Conservation (phyloP, 2,113 vertebrate species). For the Hyperopisus bebe region DNA sequence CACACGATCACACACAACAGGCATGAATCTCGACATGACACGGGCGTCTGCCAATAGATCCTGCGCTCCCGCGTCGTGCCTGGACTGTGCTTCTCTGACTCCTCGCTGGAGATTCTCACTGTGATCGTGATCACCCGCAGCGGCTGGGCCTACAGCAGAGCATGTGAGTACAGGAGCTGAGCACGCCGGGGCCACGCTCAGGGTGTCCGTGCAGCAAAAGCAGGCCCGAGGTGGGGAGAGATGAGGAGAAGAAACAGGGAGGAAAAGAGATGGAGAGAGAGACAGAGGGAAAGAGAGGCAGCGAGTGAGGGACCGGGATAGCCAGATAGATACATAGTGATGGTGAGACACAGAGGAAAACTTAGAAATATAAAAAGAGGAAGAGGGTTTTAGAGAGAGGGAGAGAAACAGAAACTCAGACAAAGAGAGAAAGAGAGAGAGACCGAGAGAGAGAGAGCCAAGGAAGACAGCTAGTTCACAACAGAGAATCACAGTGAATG, state of each 20-base stretch:
- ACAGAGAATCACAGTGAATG: neutral
- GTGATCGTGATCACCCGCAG: neutral
- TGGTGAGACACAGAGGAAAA: neutral
- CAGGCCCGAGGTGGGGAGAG: neutral
- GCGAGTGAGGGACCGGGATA: neutral
- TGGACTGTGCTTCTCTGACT: neutral
- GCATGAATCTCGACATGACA: neutral
- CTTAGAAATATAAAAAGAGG: neutral
- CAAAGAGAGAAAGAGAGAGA: neutral
- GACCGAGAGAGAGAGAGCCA: neutral
- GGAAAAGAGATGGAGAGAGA: neutral
- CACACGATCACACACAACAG: neutral
- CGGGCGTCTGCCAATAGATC: neutral
- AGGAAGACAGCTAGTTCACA: neutral
- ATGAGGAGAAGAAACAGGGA: neutral
- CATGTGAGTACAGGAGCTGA: neutral
- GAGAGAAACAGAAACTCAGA: neutral
- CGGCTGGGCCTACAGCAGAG: neutral
- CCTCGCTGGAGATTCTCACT: neutral
- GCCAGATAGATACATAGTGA: neutral
- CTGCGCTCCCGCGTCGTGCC: neutral
- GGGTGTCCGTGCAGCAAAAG: neutral
- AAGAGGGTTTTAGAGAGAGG: neutral
- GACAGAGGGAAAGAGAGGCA: neutral
- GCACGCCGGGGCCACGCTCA: neutral